Evolutionary conservation across 1,140 invertebrate genomes (phyloP).

Genomic region (Idris sp.): DNA sequence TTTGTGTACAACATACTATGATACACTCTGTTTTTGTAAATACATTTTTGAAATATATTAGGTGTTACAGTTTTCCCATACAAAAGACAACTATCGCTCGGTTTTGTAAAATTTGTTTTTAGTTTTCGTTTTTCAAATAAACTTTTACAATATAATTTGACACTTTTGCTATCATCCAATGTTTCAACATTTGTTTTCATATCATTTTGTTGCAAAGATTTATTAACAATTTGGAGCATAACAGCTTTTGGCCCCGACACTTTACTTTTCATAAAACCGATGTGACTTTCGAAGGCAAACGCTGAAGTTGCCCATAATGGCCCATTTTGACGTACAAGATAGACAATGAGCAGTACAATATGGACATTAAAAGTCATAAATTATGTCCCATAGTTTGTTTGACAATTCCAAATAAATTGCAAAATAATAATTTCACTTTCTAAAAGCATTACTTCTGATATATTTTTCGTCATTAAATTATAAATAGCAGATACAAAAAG

Average conservation of each 20-base stretch:
- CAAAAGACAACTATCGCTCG: conserved; percentile 3
- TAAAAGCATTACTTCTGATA: too few relatives aligned
- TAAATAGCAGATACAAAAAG: too few relatives aligned
- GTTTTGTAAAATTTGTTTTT: conserved; percentile 5
- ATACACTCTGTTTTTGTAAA: conserved; percentile 16
- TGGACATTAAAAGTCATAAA: conserved; percentile 51
- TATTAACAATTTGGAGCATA: conserved; percentile 14
- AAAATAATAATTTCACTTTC: too few relatives aligned
- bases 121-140: conserved; percentile 18
- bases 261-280: conserved; percentile 25
- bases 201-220: conserved; percentile 2
- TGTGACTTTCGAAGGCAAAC: conserved; percentile 41
- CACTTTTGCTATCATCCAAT: background rate
- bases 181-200: conserved; percentile 13
- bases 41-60: conserved; percentile 6
- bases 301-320: too few relatives aligned
- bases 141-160: conserved; percentile 12
- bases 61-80: background rate
- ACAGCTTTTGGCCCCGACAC: conserved; percentile 22
- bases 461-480: too few relatives aligned
- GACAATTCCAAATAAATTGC: too few relatives aligned
- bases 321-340: conserved; percentile 28
- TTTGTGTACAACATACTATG: conserved; percentile 8
- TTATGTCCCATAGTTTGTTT: too few relatives aligned
- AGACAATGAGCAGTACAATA: conserved; percentile 19